These are phyloP conservation scores for Syngnathus rostellatus DNA, from an alignment of 2,797 vertebrate species.

Conservation along the genomic window DNA sequence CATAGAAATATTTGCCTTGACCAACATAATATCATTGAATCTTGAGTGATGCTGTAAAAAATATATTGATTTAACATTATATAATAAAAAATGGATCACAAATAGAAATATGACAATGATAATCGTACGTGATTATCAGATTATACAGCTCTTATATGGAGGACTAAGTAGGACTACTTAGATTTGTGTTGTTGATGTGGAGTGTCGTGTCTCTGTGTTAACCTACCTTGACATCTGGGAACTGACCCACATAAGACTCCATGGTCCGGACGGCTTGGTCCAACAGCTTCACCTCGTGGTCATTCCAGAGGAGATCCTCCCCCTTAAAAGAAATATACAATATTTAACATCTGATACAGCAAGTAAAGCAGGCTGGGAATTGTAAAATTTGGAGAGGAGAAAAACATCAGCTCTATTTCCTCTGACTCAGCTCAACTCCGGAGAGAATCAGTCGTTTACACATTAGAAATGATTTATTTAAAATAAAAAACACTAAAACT, in stretches of 20 bases:
- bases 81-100: too few species aligned
- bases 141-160: not conserved
- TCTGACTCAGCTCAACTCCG: too few species aligned
- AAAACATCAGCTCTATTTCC: too few species aligned
- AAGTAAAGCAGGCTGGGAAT: too few species aligned
- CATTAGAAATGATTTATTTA: too few species aligned
- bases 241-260: conserved; percentile 89
- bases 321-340: conserved; percentile 61
- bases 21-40: too few species aligned
- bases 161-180: not conserved
- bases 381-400: too few species aligned
- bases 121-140: not conserved
- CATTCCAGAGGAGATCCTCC: conserved; percentile 91
- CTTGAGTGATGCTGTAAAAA: too few species aligned
- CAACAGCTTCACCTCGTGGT: conserved; percentile 84
- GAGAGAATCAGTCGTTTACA: too few species aligned
- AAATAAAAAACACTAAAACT: not conserved
- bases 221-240: conserved; percentile 82
- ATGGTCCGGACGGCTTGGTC: conserved; percentile 83
- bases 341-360: too few species aligned
- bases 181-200: conserved; percentile 7
- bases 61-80: too few species aligned
- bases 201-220: not conserved
- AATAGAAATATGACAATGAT: too few species aligned
- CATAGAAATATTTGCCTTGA: not conserved